Evolutionary conservation across 2,888 invertebrate genomes (phyloP).

Genomic region (Agrypnus murinus): DNA sequence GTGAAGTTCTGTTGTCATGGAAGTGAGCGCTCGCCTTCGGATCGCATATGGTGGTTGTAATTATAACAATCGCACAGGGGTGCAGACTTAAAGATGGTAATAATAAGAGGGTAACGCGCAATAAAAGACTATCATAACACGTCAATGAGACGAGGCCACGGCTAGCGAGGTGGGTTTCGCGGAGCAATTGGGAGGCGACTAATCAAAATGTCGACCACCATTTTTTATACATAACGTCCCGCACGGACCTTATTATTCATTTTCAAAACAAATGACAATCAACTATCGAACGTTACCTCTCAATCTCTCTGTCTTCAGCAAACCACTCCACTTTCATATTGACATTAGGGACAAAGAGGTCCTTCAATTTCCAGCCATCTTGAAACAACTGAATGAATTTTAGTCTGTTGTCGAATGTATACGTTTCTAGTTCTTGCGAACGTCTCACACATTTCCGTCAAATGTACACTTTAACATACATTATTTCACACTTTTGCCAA

Average conservation of each 20-base stretch:
- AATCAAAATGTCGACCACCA: slow-evolving; percentile 61
- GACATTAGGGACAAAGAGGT: slow-evolving; percentile 80
- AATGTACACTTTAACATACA: slow-evolving; percentile 60
- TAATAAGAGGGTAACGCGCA: slow-evolving; percentile 52
- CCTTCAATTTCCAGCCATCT: slow-evolving; percentile 85
- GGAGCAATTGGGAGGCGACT: slow-evolving; percentile 45
- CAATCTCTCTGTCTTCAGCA: slow-evolving; percentile 77
- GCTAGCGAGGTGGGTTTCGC: slow-evolving; percentile 59
- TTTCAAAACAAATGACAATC: not conserved
- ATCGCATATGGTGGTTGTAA: not conserved
- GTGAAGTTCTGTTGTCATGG: slow-evolving; percentile 43
- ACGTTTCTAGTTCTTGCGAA: slow-evolving; percentile 57
- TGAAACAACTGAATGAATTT: slow-evolving; percentile 67
- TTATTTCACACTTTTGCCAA: slow-evolving; percentile 57
- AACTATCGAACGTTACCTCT: slow-evolving; percentile 73
- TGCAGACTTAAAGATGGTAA: not conserved
- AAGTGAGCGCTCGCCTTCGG: slow-evolving; percentile 20
- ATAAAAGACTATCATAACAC: slow-evolving; percentile 55
- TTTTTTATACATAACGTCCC: slow-evolving; percentile 7
- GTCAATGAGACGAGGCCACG: slow-evolving; percentile 65
- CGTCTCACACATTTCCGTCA: slow-evolving; percentile 53
- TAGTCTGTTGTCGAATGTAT: slow-evolving; percentile 62
- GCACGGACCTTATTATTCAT: no score
- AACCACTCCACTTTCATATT: slow-evolving; percentile 81
- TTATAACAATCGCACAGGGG: not conserved